phyloP scores from a whole-genome alignment of 2,888 invertebrate genomes.

The Schizotus pectinicornis region DNA sequence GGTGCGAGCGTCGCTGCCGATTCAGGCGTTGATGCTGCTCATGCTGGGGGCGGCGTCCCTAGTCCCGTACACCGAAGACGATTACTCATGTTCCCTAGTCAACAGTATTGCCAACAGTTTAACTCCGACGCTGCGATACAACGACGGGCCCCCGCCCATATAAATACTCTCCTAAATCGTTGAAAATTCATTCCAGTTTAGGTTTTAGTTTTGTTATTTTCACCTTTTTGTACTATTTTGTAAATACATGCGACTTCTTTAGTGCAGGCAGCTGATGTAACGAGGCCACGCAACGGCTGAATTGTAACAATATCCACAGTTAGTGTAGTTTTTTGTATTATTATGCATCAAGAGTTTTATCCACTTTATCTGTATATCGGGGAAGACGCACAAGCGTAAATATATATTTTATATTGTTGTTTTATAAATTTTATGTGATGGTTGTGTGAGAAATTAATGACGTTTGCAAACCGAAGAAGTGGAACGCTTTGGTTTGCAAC shows the following conservation, averaged over 20 bases:
- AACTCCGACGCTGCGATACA: slow-evolving; percentile 88
- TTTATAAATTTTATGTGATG: slow-evolving; percentile 49
- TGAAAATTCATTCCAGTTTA: slow-evolving; percentile 35
- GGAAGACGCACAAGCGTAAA: slow-evolving; percentile 50
- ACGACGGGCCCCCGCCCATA: slow-evolving; percentile 92
- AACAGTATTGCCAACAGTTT: slow-evolving; percentile 83
- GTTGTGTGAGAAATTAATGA: slow-evolving; percentile 48
- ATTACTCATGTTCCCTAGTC: slow-evolving; percentile 83
- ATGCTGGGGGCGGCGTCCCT: slow-evolving; percentile 92
- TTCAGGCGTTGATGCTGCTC: slow-evolving; percentile 92
- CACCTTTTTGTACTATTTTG: slow-evolving; percentile 12
- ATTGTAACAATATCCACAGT: not conserved
- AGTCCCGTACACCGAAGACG: slow-evolving; percentile 86
- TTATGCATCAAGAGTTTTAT: slow-evolving; percentile 34
- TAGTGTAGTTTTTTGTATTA: slow-evolving; percentile 30
- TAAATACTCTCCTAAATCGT: slow-evolving; percentile 56
- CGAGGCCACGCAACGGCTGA: too few relatives aligned
- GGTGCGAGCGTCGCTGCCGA: slow-evolving; percentile 88
- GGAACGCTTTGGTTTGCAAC: slow-evolving; percentile 47
- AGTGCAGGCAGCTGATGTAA: too few relatives aligned
- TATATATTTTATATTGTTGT: slow-evolving; percentile 54
- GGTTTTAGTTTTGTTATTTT: slow-evolving; percentile 25
- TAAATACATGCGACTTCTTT: too few relatives aligned
- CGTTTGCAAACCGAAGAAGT: slow-evolving; percentile 44
- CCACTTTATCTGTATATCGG: slow-evolving; percentile 56